Evolutionary conservation across 2,797 vertebrate species (phyloP), one percentile per base, ranked within the genome.

Genomic region (Epinephelus awoara): DNA sequence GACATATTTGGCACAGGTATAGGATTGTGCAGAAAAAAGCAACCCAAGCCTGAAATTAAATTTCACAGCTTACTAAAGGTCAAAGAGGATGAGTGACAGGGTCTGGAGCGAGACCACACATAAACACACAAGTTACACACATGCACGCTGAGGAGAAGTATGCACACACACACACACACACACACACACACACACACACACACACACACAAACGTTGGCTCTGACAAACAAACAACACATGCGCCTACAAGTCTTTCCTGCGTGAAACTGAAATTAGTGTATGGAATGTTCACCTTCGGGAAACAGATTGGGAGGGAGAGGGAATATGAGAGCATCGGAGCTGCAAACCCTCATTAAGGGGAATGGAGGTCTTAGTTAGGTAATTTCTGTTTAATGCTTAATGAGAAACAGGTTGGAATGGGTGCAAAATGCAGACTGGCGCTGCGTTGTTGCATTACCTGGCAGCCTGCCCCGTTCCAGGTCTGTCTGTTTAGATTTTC

Each of bases 341-440:
- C 79, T 72, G 80, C 85, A 63, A 71, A 87, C 72, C 89, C 90
- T 93, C 88, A 87, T 94, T 92, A 93, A 42, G 84, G 66, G 83
- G 64, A 72, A 59, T 11, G n/a, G 76, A 75, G 77, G 72, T 80
- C 56, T 81, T 56, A 61, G 29, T 89, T 90, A 52, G 66, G 82
- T 90, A 55, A 90, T 77, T 42, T 92, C 80, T 57, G 83, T 83
- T 82, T 89, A 89, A 91, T 90, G 82, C 80, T 61, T 94, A 93
- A 95, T 92, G 88, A 92, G 91, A 92, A 94, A 77, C 94, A 94
- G 92, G 69, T 84, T 91, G 9, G 76, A 92, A 85, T 80, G 86
- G 88, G 84, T 75, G 77, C 82, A 86, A 56, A 67, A 78, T 6
- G 67, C 69, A 83, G 64, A 71, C 76, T 78, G 86, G 85, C 67